Conservation (phyloP, 2,888 invertebrate species). For the Petrolisthes manimaculis region DNA sequence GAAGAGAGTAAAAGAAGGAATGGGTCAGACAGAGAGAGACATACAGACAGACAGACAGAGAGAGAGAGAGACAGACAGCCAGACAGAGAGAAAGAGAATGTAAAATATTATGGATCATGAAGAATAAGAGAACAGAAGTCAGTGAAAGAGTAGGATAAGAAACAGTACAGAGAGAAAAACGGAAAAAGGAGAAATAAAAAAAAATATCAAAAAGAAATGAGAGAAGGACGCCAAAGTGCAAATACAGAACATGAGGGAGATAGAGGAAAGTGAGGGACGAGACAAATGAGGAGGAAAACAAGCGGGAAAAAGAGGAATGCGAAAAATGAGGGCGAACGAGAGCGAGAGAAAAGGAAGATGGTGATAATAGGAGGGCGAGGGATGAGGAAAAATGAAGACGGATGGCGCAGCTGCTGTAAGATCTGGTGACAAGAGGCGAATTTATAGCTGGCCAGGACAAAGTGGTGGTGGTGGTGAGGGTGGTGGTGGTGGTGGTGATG, state of each 20-base stretch:
- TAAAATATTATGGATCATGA: neutral
- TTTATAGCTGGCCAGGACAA: neutral
- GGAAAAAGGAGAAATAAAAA: neutral
- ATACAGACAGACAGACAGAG: neutral
- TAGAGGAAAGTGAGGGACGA: neutral
- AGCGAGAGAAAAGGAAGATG: constrained; percentile 14
- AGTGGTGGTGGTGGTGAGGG: neutral
- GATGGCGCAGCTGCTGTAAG: neutral
- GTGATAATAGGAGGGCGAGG: neutral
- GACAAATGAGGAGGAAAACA: neutral
- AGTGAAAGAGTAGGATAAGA: neutral
- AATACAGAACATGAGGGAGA: neutral
- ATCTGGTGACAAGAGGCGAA: neutral
- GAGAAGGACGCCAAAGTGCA: neutral
- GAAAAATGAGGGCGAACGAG: constrained; percentile 16
- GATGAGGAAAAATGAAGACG: neutral
- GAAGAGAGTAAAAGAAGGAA: constrained; percentile 1
- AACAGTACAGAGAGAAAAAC: neutral
- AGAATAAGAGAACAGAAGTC: neutral
- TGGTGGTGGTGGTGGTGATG: too few species aligned
- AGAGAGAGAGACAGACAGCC: constrained; percentile 6
- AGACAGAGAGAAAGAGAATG: constrained; percentile 16
- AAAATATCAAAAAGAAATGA: neutral
- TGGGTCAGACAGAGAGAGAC: neutral
- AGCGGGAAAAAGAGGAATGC: constrained; percentile 16